Conservation (phyloP, 1,140 invertebrate genomes). For the Oryctes rhinoceros region DNA sequence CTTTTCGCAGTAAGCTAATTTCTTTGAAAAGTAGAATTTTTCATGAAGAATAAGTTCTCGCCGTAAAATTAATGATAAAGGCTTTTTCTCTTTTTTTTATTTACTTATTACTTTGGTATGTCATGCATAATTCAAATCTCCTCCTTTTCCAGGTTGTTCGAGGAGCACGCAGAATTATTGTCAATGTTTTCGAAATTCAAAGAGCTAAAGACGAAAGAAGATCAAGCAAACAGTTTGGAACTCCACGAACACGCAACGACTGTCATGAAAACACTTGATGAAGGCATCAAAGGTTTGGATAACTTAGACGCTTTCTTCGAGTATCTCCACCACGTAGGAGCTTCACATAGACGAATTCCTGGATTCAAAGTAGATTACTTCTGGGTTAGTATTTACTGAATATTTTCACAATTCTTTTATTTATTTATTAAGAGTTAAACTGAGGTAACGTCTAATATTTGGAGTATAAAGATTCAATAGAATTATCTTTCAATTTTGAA, state of each 20-base stretch:
- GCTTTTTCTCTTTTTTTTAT: too few relatives aligned
- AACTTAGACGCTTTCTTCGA: slow-evolving; percentile 85
- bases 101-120: too few relatives aligned
- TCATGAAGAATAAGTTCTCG: too few relatives aligned
- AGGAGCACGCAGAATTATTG: slow-evolving; percentile 83
- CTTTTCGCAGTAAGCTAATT: too few relatives aligned
- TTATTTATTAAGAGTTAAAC: too few relatives aligned
- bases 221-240: slow-evolving; percentile 81
- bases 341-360: slow-evolving; percentile 82
- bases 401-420: too few relatives aligned
- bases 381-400: slow-evolving; percentile 72
- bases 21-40: too few relatives aligned
- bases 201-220: slow-evolving; percentile 79
- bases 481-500: too few relatives aligned
- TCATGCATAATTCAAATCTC: not conserved
- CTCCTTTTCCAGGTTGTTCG: slow-evolving; percentile 77
- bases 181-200: slow-evolving; percentile 85
- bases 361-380: slow-evolving; percentile 87
- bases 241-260: slow-evolving; percentile 86
- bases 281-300: slow-evolving; percentile 86
- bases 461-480: too few relatives aligned
- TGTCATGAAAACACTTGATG: slow-evolving; percentile 88
- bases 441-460: too few relatives aligned
- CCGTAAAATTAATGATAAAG: too few relatives aligned
- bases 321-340: slow-evolving; percentile 83